phyloP scores from a whole-genome alignment of 2,797 vertebrate species.

The Enteromius afrohamiltoni region DNA sequence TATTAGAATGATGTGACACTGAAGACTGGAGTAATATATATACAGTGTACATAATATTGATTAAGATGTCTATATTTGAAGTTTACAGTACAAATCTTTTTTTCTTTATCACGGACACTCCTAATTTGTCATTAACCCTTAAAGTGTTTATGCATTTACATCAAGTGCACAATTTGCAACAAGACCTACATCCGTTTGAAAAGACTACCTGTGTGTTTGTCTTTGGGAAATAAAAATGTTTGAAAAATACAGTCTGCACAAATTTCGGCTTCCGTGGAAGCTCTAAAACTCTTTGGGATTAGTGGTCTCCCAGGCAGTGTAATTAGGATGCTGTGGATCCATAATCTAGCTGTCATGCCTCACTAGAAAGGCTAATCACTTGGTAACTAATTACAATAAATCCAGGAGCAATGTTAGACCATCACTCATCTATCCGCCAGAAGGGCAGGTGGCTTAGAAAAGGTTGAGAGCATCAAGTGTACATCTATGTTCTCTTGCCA shows the following conservation, averaged over 20 bases:
- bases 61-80: too few species aligned
- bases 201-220: neutral
- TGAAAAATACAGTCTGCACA: neutral
- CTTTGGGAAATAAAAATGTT: neutral
- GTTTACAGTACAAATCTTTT: too few species aligned
- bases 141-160: neutral
- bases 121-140: neutral
- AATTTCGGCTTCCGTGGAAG: neutral
- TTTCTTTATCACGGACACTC: neutral
- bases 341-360: conserved; percentile 42
- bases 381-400: conserved; percentile 47
- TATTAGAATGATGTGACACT: too few species aligned
- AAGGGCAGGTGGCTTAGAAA: conserved; percentile 35
- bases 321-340: conserved; percentile 44
- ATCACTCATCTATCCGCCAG: conserved; percentile 7
- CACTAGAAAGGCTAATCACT: conserved; percentile 34
- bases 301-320: conserved; percentile 32
- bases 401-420: conserved; percentile 19
- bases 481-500: neutral
- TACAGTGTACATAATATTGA: too few species aligned
- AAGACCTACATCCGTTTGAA: neutral
- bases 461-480: conserved; percentile 22
- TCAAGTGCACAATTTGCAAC: neutral
- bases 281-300: conserved; percentile 31
- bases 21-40: too few species aligned